Conservation (phyloP, 2,888 invertebrate genomes). For the Eudemis profundana region DNA sequence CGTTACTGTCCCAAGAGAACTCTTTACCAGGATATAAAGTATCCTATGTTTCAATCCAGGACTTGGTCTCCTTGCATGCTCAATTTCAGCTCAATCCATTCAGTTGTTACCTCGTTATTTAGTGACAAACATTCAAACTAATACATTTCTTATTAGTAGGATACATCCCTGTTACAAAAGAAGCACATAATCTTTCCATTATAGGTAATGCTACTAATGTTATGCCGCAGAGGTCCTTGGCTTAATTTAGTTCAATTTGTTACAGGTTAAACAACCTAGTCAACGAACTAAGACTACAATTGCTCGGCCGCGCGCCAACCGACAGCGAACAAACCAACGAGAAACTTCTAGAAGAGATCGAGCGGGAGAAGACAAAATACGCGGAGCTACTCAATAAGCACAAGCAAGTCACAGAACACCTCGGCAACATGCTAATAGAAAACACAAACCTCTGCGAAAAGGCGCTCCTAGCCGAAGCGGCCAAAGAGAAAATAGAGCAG, state of each 20-base stretch:
- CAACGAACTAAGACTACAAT: conserved; percentile 88
- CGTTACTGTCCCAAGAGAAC: too few species aligned
- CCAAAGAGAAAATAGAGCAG: conserved; percentile 87
- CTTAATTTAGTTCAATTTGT: background rate
- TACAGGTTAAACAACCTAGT: conserved; percentile 89
- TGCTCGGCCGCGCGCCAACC: conserved; percentile 81
- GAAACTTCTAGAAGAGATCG: conserved; percentile 74
- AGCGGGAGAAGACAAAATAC: conserved; percentile 74
- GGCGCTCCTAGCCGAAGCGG: conserved; percentile 88
- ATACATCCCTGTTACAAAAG: too few species aligned
- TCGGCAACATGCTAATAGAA: conserved; percentile 89
- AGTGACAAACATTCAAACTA: too few species aligned
- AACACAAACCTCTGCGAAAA: conserved; percentile 90
- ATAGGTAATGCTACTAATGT: too few species aligned
- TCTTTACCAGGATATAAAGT: too few species aligned
- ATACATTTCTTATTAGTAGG: too few species aligned
- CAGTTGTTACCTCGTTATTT: too few species aligned
- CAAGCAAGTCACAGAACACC: conserved; percentile 85
- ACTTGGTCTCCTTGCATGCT: too few species aligned
- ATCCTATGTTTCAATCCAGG: too few species aligned
- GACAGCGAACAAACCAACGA: conserved; percentile 70
- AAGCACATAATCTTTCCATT: too few species aligned
- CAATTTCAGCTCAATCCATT: too few species aligned
- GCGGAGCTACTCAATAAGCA: conserved; percentile 84
- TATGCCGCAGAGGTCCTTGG: background rate